Evolutionary conservation across 1,140 invertebrate species (phyloP).

Genomic region (Diprion similis): DNA sequence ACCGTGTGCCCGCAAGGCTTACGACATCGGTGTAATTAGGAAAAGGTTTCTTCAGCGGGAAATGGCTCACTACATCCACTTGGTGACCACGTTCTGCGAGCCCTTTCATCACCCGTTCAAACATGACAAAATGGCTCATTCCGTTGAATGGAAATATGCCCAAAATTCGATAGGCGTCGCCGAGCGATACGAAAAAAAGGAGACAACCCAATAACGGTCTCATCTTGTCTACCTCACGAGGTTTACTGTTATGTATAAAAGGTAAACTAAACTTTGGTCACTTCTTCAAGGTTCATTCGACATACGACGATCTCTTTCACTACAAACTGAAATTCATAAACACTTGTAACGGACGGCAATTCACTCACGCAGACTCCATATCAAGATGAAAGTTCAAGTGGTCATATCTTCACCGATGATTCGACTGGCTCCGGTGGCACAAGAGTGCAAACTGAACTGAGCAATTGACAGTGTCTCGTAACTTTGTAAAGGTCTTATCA

Average conservation of each 20-base stretch:
- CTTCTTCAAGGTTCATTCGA: neutral
- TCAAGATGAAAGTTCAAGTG: too few relatives aligned
- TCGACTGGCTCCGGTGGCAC: too few relatives aligned
- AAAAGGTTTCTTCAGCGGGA: constrained; percentile 34
- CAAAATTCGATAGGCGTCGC: constrained; percentile 43
- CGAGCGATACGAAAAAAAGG: neutral
- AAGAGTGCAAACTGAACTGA: too few relatives aligned
- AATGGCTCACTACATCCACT: constrained; percentile 49
- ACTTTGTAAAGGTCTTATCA: too few relatives aligned
- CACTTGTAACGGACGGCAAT: too few relatives aligned
- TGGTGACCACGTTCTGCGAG: constrained; percentile 60
- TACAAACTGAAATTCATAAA: too few relatives aligned
- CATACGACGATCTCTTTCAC: too few relatives aligned
- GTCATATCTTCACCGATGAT: too few relatives aligned
- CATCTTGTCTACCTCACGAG: constrained; percentile 25
- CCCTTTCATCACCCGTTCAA: constrained; percentile 58
- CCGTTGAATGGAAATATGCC: constrained; percentile 59
- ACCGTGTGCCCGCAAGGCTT: constrained; percentile 42
- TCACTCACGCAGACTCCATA: too few relatives aligned
- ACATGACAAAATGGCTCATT: constrained; percentile 65
- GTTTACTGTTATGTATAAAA: constrained; percentile 23
- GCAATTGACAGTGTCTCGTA: too few relatives aligned
- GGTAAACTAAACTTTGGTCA: constrained; percentile 15
- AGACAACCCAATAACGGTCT: too few relatives aligned
- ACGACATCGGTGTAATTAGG: constrained; percentile 59